Base-by-base conservation (phyloP, 2,113 vertebrate genomes). In the Agapornis roseicollis region DNA sequence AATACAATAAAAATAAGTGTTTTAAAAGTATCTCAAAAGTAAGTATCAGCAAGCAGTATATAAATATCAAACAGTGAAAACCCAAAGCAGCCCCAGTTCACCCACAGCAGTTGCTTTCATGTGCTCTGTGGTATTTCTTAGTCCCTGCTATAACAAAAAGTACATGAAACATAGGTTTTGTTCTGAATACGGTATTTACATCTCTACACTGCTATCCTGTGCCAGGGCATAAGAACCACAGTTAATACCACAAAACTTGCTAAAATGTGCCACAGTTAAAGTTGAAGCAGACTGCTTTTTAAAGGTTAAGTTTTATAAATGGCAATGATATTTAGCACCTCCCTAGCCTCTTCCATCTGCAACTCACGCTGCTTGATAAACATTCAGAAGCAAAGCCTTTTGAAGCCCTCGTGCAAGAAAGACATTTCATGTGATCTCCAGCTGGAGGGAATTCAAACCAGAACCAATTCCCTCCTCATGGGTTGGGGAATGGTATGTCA, bases 301-400 rank as follows among this genome's bases (percentile, higher is more conserved):
- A 95, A 96, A 95, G 91, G 91, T 87, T 91, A 89, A 91, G 91
- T 66, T 89, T 96, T 93, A 95, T 88, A 96, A 95, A 96, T 50
- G 89, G 91, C 83, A 96, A 74, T 89, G 91, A 35, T 76, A 94
- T 95, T 94, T 91, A 96, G 91, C 96, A 92, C 89, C 84, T 95
- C 93, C 93, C 81, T 68, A 95, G 91, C 89, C 93, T 94, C 93
- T 65, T 87, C 94, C 93, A 96, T 95, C 94, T 94, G 94, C 78
- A 82, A 39, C 89, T 89, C 91, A 18, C 56, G 83, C 73, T n/a
- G 53, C 95, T 82, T 28, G 74, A 93, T 79, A 84, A 94, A 89
- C 89, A 92, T 63, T 80, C 72, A 5, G 27, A 66, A 95, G 52
- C 6, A 27, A 89, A 92, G 70, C 80, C 91, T 81, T 95, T 44